These are phyloP conservation scores for Brachylomia viminalis DNA, from an alignment of 2,888 invertebrate genomes.

Conservation along the genomic window DNA sequence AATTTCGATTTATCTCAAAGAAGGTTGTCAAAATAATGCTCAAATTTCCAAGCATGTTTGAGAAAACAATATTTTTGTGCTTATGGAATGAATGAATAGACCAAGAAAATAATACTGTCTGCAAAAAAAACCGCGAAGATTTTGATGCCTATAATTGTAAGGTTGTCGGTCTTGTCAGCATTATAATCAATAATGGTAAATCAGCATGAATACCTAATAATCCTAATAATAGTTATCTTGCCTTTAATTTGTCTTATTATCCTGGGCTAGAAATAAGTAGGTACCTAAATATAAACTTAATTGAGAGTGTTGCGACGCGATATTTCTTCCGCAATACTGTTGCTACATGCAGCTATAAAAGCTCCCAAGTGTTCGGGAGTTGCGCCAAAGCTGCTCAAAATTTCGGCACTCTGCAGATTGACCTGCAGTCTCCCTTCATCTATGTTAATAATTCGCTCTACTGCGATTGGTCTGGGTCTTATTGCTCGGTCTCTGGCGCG, in stretches of 20 bases:
- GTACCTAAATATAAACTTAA: neutral
- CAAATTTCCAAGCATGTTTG: too few species aligned
- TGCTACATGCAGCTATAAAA: neutral
- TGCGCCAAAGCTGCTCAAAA: neutral
- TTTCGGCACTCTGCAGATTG: neutral
- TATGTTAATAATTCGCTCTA: neutral
- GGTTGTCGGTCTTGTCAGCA: neutral
- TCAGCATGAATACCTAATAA: neutral
- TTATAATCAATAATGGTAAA: neutral
- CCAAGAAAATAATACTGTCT: neutral
- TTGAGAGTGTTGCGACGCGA: neutral
- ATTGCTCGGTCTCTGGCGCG: neutral
- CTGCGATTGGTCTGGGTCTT: neutral
- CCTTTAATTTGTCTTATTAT: neutral
- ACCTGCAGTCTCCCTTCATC: neutral
- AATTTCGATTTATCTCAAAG: too few species aligned
- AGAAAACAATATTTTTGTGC: neutral
- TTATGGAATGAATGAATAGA: neutral
- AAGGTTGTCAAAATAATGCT: too few species aligned
- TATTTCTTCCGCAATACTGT: neutral
- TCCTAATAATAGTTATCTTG: neutral
- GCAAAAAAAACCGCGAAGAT: neutral
- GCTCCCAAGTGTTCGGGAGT: neutral
- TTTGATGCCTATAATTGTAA: neutral
- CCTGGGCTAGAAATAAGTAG: neutral